Base-by-base conservation (phyloP, 2,888 invertebrate genomes). In the Blastobasis adustella region DNA sequence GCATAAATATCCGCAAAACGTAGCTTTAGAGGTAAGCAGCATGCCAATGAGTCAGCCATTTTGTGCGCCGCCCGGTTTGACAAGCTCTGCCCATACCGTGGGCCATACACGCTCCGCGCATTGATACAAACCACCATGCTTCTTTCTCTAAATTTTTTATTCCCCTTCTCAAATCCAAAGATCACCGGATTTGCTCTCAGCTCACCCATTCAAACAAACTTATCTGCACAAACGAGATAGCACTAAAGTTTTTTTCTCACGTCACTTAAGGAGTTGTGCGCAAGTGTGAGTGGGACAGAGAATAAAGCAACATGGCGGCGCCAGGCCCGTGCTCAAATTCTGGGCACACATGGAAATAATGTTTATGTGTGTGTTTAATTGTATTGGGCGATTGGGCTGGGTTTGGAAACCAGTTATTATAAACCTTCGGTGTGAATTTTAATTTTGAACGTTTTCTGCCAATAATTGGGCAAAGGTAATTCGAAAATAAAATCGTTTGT, bases 301-400 rank as follows among this genome's bases (percentile, higher is more conserved):
- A 60, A 69, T 63, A 69, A 79, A 81, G 73, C 78, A 85, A 84
- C 71, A 85, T 85, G 85, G 86, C 85, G 82, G 69, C 73, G 71
- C 66, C 71, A 66, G 69, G 67, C 69, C 69, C 70, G 70, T 66
- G 69, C 60, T 69, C 70, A 69, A 79, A 78, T 76, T 77, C 78
- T 63, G 61, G 60, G 66, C 81, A 82, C 80, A 79, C 82, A 76
- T 66, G 57, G 64, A 68, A 61, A 71, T 47, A 59, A 51, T 67
- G 52, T 60, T 39, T 6, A 49, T 69, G 76, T 82, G 75, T 77
- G 74, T 57, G 73, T 75, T 63, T 63, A 67, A 69, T 77, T 62
- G 61, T 69, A 68, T 66, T 63, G 62, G 50, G 49, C 58, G 62
- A 65, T 69, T 71, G 72, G 76, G 73, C 75, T 76, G 10, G 80